A percentile compares a stretch with the other conserved stretches of the same genome.
These are phyloP conservation scores for Cheiracanthium punctorium DNA, from an alignment of 2,888 invertebrate species.

Conservation along the genomic window DNA sequence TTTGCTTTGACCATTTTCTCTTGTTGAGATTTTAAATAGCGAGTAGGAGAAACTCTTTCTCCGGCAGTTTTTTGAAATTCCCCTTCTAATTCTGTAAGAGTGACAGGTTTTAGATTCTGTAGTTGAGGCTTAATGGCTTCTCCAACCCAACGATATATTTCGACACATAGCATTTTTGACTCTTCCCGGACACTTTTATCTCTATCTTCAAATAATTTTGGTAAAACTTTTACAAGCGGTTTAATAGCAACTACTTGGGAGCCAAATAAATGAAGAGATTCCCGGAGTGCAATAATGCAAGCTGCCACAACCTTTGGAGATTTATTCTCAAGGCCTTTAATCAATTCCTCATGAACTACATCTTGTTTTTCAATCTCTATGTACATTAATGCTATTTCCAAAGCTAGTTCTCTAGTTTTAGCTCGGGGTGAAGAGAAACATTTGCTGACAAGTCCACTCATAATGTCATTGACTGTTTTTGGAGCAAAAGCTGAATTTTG, in stretches of 20 bases:
- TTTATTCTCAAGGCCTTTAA: constrained; percentile 95
- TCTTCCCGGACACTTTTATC: constrained; percentile 94
- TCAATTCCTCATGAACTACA: constrained; percentile 87
- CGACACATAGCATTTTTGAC: constrained; percentile 91
- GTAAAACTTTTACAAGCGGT: constrained; percentile 90
- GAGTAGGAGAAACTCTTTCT: constrained; percentile 82
- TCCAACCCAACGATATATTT: constrained; percentile 92
- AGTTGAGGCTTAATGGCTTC: constrained; percentile 89
- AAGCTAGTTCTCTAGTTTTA: constrained; percentile 92
- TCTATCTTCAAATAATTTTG: constrained; percentile 89
- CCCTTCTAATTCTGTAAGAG: constrained; percentile 88
- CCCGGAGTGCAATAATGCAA: constrained; percentile 85
- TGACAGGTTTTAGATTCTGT: constrained; percentile 89
- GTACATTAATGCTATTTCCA: constrained; percentile 93
- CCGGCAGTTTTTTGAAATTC: constrained; percentile 86
- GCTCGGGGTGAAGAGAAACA: constrained; percentile 93
- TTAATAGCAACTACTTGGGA: constrained; percentile 92
- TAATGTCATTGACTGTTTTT: constrained; percentile 88
- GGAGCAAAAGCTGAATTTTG: constrained; percentile 92
- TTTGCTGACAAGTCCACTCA: constrained; percentile 90
- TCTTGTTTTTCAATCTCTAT: constrained; percentile 97
- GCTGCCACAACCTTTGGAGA: constrained; percentile 96
- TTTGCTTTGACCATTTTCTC: constrained; percentile 81
- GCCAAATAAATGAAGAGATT: constrained; percentile 88
- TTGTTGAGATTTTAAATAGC: constrained; percentile 89